These are phyloP conservation scores for Gymnosoma rotundatum DNA, from an alignment of 2,888 invertebrate species.

Conservation along the genomic window DNA sequence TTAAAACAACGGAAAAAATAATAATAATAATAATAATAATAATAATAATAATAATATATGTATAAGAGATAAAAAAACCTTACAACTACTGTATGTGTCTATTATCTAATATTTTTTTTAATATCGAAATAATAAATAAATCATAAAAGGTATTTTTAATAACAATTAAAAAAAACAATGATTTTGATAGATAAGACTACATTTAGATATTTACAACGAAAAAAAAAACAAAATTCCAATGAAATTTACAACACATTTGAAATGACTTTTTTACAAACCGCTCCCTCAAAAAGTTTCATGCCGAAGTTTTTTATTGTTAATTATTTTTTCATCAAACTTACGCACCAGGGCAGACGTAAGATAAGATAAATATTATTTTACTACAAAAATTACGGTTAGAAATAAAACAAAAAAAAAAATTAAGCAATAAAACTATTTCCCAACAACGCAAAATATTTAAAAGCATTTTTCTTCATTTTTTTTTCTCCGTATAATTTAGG, in stretches of 20 bases:
- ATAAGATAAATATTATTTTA: conserved; percentile 22
- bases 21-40: too few relatives aligned
- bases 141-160: too few relatives aligned
- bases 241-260: conserved; percentile 7
- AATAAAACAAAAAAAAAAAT: background rate
- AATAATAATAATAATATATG: too few relatives aligned
- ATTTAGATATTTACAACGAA: too few relatives aligned
- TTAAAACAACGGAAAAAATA: too few relatives aligned
- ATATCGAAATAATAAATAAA: too few relatives aligned
- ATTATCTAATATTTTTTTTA: too few relatives aligned
- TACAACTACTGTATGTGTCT: too few relatives aligned
- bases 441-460: conserved; percentile 33
- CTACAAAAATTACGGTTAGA: background rate
- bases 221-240: conserved; percentile 2
- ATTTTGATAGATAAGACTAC: too few relatives aligned
- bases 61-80: too few relatives aligned
- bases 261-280: conserved; percentile 7
- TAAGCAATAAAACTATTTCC: conserved; percentile 1
- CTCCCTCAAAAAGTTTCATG: background rate
- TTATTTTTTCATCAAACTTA: conserved; percentile 4
- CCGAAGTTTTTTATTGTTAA: background rate
- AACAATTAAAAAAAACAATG: too few relatives aligned
- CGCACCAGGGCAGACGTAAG: background rate
- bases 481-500: conserved; percentile 35
- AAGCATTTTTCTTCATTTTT: conserved; percentile 12